Evolutionary conservation across 2,113 vertebrate genomes (phyloP).

Genomic region (Scopus umbretta): DNA sequence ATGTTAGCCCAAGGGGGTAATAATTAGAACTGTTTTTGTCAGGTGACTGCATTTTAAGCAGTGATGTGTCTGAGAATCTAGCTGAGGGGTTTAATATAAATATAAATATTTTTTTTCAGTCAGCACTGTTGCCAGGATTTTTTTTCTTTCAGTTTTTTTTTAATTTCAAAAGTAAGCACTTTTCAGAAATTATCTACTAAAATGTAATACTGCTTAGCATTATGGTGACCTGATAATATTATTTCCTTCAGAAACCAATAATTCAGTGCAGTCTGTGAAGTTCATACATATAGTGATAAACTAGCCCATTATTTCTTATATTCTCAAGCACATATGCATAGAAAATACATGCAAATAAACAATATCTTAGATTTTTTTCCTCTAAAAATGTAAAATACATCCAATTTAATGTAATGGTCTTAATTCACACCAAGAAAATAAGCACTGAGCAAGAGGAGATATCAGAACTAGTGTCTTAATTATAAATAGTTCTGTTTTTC

Average conservation of each 20-base stretch:
- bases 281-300: slow-evolving; percentile 49
- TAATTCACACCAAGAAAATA: not conserved
- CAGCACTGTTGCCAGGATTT: slow-evolving; percentile 75
- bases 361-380: not conserved
- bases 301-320: slow-evolving; percentile 24
- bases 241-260: slow-evolving; percentile 61
- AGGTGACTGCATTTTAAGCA: slow-evolving; percentile 80
- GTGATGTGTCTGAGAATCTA: slow-evolving; percentile 78
- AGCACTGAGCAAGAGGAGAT: not conserved
- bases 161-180: slow-evolving; percentile 85
- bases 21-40: slow-evolving; percentile 82
- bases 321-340: not conserved
- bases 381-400: not conserved
- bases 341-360: not conserved
- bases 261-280: slow-evolving; percentile 31
- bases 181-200: slow-evolving; percentile 87
- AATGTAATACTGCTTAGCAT: slow-evolving; percentile 72
- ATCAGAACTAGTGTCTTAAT: not conserved
- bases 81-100: slow-evolving; percentile 84
- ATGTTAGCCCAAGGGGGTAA: slow-evolving; percentile 78
- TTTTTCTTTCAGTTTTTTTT: slow-evolving; percentile 65
- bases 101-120: slow-evolving; percentile 87
- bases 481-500: not conserved
- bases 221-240: slow-evolving; percentile 62
- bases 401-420: not conserved